Evolutionary conservation across 2,113 vertebrate genomes (phyloP), one percentile per base, ranked within the genome.

Genomic region (Lepus europaeus): DNA sequence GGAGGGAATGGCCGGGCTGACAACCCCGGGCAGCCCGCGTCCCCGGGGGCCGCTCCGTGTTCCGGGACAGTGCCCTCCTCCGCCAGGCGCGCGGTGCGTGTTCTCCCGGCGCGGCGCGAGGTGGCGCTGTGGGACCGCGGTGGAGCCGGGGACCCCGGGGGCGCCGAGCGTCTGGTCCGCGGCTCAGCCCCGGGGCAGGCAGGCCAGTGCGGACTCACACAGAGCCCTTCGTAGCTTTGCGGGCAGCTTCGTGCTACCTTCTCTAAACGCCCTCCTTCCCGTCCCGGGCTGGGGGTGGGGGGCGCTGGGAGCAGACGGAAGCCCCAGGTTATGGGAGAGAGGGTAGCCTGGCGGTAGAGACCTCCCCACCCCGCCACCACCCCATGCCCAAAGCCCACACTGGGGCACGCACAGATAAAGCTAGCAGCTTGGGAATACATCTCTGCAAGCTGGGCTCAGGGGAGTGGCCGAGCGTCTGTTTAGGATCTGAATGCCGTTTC

Each of bases 91-190:
- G 6, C 3, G 39, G 22, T 33, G 2, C 5, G 3, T 19, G 53
- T 49, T 90, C 66, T 83, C 5, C 63, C 0, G 0, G 0, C 4
- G 0, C 0, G 63, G 0, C 97, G 31, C 92, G 68, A 96, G 96
- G 89, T 89, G 97, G 96, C 59, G 74, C 95, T 95, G 96, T 83
- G 90, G 85, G 78, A 96, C 82, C 69, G 16, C 88, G 1, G 29
- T 89, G 5, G 9, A 59, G 36, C 25, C 14, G 23, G 63, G 29
- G 70, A n/a, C 25, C 16, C 22, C 0, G 56, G 6, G 45, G 1
- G 45, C 19, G n/a, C 0, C 0, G 4, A 16, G 36, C 12, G 3
- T 66, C 63, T 11, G 56, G 17, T 11, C 9, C 0, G 2, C 0
- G 2, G 13, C 31, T 49, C 19, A 39, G 25, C 23, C 29, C 61